Percentiles rank a stretch among this genome's conserved stretches.
These are phyloP conservation scores for Aricia artaxerxes DNA, from an alignment of 2,888 invertebrate genomes.

Conservation along the genomic window DNA sequence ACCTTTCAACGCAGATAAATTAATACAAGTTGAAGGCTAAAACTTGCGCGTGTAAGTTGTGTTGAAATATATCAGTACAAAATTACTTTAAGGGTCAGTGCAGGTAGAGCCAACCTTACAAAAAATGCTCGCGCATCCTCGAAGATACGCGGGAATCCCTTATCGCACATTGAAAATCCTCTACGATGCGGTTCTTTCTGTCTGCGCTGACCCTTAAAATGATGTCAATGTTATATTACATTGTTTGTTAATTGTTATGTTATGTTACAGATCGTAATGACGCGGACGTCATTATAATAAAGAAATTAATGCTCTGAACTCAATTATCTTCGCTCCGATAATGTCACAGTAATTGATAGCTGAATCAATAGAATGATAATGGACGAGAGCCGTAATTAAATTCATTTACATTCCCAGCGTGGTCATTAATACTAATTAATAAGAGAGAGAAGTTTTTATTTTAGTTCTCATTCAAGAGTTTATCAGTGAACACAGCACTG, in stretches of 20 bases:
- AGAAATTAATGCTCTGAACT: not conserved
- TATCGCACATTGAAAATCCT: too few relatives aligned
- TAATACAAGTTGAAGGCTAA: too few relatives aligned
- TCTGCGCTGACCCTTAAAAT: too few relatives aligned
- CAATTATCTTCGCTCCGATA: constrained; percentile 7
- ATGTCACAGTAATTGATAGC: constrained; percentile 13
- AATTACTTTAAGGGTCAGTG: too few relatives aligned
- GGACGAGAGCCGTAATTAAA: not conserved
- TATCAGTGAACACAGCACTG: not conserved
- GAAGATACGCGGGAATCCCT: too few relatives aligned
- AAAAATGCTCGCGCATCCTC: too few relatives aligned
- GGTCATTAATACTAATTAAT: not conserved
- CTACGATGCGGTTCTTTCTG: not conserved
- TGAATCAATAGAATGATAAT: not conserved
- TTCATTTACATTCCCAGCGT: not conserved
- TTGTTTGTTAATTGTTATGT: too few relatives aligned
- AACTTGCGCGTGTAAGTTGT: too few relatives aligned
- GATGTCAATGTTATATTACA: too few relatives aligned
- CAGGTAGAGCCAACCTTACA: too few relatives aligned
- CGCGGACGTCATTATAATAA: not conserved
- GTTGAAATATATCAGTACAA: too few relatives aligned
- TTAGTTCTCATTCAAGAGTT: not conserved
- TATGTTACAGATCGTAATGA: not conserved
- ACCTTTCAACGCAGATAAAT: too few relatives aligned
- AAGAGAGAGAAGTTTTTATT: not conserved